Evolutionary conservation across 2,797 vertebrate genomes (phyloP).

Genomic region (Sternarchorhynchus goeldii): DNA sequence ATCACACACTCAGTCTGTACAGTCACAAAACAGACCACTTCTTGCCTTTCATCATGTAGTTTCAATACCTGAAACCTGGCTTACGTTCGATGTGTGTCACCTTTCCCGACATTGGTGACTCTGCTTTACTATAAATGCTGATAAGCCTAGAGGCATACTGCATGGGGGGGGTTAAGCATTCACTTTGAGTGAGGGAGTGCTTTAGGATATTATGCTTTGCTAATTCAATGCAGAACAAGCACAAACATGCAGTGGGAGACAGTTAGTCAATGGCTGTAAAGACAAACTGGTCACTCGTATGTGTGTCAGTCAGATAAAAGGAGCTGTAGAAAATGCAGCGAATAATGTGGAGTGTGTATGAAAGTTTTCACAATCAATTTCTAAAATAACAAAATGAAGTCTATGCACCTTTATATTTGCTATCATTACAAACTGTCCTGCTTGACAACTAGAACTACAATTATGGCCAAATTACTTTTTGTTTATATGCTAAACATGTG

Average conservation of each 20-base stretch:
- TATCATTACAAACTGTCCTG: background rate
- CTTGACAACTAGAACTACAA: background rate
- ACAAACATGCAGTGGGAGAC: slow-evolving; percentile 48
- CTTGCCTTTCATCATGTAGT: slow-evolving; percentile 2
- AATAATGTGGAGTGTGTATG: background rate
- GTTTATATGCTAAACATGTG: background rate
- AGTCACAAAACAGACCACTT: background rate
- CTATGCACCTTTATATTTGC: slow-evolving; percentile 1
- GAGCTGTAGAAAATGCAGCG: background rate
- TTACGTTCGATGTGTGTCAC: slow-evolving; percentile 17
- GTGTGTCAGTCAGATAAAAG: slow-evolving; percentile 13
- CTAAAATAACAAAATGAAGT: background rate
- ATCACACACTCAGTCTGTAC: background rate
- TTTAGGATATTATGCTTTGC: slow-evolving; percentile 56
- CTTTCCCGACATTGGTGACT: slow-evolving; percentile 43
- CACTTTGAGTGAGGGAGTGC: slow-evolving; percentile 43
- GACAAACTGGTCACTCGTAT: slow-evolving; percentile 42
- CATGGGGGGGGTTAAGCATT: slow-evolving; percentile 12
- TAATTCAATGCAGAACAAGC: slow-evolving; percentile 62
- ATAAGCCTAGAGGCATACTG: slow-evolving; percentile 43
- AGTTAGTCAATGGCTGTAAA: slow-evolving; percentile 30
- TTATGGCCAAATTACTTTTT: background rate
- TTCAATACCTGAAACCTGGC: slow-evolving; percentile 12
- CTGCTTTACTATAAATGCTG: slow-evolving; percentile 37
- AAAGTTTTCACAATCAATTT: slow-evolving; percentile 11